Evolutionary conservation across 2,797 vertebrate genomes (phyloP).

Genomic region (Crypturellus tataupa): DNA sequence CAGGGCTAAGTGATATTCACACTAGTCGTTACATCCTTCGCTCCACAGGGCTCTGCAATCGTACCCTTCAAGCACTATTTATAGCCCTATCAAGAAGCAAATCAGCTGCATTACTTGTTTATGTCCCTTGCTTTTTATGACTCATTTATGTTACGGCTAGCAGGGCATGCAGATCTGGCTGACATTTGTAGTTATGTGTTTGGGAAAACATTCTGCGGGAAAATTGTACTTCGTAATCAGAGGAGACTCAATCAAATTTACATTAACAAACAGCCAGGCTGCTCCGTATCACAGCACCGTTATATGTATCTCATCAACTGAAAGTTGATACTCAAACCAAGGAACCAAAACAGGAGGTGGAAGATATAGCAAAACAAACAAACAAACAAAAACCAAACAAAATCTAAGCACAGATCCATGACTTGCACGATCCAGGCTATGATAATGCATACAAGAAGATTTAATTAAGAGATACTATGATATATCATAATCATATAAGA

Average conservation of each 20-base stretch:
- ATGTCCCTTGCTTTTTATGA: constrained; percentile 35
- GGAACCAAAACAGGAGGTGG: neutral
- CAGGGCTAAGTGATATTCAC: neutral
- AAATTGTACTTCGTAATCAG: constrained; percentile 24
- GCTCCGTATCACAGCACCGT: neutral
- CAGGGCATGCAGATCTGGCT: neutral
- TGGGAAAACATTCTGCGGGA: neutral
- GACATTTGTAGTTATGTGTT: neutral
- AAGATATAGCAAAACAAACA: neutral
- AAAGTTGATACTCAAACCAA: neutral
- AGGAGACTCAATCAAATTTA: constrained; percentile 18
- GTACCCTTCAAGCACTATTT: neutral
- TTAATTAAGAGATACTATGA: neutral
- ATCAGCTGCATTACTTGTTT: constrained; percentile 5
- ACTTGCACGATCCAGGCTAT: neutral
- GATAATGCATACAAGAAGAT: neutral
- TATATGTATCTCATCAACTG: neutral
- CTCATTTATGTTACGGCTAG: constrained; percentile 1
- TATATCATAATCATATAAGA: neutral
- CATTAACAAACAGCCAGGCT: neutral
- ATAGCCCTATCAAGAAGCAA: neutral
- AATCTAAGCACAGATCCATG: neutral
- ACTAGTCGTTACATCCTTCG: neutral
- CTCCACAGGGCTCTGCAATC: neutral
- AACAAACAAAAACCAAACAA: no score